Evolutionary conservation across 2,888 invertebrate species (phyloP), one percentile per base, ranked within the genome.

Genomic region (Parnassius apollo): DNA sequence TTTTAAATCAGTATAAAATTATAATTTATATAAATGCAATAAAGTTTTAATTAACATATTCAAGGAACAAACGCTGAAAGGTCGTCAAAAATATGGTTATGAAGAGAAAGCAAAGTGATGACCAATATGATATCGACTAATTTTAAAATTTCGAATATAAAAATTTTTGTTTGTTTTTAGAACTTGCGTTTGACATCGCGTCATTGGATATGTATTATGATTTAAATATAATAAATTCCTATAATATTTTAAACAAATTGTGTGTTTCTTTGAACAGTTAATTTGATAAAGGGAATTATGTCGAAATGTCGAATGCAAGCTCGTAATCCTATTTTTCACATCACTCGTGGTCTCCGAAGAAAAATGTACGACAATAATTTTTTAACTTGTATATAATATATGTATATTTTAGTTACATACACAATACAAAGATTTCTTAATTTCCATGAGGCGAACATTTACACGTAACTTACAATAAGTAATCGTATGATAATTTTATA

Each of bases 341-440:
- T 82, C 75, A 71, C 76, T 81, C 75, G 81, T 88, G 88, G 86
- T 89, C 86, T 85, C 80, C 70, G 86, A 88, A 88, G 89, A 86
- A 86, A 83, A 86, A 86, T 80, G 85, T 86, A 88, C 83, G 90
- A 88, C 85, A 85, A 85, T 85, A 82, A 74, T 78, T 72, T 80
- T 78, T 80, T 80, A 88, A 89, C 86, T 85, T 91, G 91, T 91
- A 90, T 91, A 89, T 90, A 90, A 88, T 89, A 89, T 88, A 88
- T 91, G 89, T 91, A 91, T 91, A 91, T 85, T 88, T 91, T 80
- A 87, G 83, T 88, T 90, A 90, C 86, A 89, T 88, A 90, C 86
- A 88, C 80, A 88, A 85, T 91, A 91, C 91, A 91, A 91, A 91
- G 89, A 91, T 78, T 86, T 85, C 83, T 89, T 88, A 88, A 85